Evolutionary conservation across 2,888 invertebrate species (phyloP), one percentile per base, ranked within the genome.

Genomic region (Tigriopus californicus): DNA sequence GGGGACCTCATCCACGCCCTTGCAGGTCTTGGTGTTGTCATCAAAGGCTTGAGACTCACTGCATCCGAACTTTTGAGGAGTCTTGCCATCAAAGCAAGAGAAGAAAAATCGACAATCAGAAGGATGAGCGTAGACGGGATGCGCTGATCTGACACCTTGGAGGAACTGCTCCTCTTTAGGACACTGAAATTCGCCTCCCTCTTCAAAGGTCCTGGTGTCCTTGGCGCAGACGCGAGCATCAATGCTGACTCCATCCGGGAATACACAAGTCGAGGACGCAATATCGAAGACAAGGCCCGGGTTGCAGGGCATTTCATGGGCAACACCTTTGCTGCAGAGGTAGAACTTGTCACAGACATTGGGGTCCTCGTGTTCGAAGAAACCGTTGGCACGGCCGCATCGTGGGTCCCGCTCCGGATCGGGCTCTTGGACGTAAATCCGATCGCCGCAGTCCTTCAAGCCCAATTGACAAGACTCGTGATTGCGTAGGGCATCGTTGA

Each of bases 361-460:
- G 0, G 75, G 70, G 62, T 87, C 81, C 67, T 83, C 82, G 70
- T 89, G 88, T 0, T 82, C 81, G 72, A 89, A 90, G 73, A 89
- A 88, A 8, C 90, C 90, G 70, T 90, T 82, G 69, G 80, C 80
- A 56, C 89, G 79, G 0, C 80, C 82, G 68, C 90, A 90, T 52
- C 61, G 60, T 40, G 61, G 49, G 22, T 62, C 64, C 13, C 58
- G 42, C 5, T 61, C 61, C 58, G 59, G 53, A 24, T 63, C 55
- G n/a, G 58, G 52, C 59, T 64, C 63, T 61, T 63, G 25, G 40
- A 59, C 59, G 25, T 52, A 52, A n/a, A 41, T 41, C 11, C 59
- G 51, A 18, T n/a, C 52, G 18, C 59, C 59, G 20, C 59, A 59
- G 12, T 59, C 42, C 2, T 46, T 46, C 20, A 46, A 47, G n/a